These are phyloP conservation scores for Girardia tigrina DNA, from an alignment of 2,888 invertebrate species.

Conservation along the genomic window DNA sequence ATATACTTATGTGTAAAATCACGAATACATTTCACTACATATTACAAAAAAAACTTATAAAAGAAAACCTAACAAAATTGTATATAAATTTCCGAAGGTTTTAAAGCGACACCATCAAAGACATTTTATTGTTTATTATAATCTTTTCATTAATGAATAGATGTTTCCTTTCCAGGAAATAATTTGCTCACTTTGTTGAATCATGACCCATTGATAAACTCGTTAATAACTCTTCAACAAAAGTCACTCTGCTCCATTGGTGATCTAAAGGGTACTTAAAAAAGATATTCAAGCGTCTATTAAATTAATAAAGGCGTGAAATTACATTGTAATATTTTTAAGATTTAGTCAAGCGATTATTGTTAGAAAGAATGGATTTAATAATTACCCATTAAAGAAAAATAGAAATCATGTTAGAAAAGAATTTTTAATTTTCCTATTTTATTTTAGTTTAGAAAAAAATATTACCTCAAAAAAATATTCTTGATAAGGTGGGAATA, in stretches of 20 bases:
- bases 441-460: background rate
- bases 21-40: too few relatives aligned
- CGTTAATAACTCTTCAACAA: background rate
- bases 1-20: too few relatives aligned
- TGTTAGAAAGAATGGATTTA: background rate
- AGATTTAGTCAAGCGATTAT: background rate
- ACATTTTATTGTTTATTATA: background rate
- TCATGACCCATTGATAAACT: background rate
- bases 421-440: too few relatives aligned
- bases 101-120: background rate
- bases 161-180: background rate
- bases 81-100: too few relatives aligned
- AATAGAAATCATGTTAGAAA: too few relatives aligned
- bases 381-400: background rate
- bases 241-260: background rate
- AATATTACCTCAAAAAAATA: background rate
- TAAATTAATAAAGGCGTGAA: constrained; percentile 2
- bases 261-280: background rate
- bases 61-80: too few relatives aligned
- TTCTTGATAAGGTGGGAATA: background rate
- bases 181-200: background rate
- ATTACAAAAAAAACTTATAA: too few relatives aligned
- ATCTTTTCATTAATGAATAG: background rate
- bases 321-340: constrained; percentile 18
- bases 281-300: constrained; percentile 8